A percentile compares a stretch with the other conserved stretches of the same genome.
These are phyloP conservation scores for Byasa hedistus DNA, from an alignment of 2,888 invertebrate genomes.

Conservation along the genomic window DNA sequence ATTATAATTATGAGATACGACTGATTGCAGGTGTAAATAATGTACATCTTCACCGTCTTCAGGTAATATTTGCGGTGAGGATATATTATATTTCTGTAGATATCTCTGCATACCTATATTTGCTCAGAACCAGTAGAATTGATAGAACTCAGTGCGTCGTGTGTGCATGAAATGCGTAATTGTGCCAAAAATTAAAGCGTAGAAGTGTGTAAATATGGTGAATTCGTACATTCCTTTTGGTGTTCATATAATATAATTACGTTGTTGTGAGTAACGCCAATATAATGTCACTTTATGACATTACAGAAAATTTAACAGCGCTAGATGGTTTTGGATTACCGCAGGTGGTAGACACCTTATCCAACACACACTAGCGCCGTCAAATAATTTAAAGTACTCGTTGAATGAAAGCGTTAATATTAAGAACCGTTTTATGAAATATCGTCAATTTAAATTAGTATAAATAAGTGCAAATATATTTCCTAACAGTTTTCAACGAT, in stretches of 20 bases:
- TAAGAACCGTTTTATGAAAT: constrained; percentile 33
- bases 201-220: constrained; percentile 60
- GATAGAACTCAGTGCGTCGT: constrained; percentile 47
- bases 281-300: constrained; percentile 41
- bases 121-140: constrained; percentile 74
- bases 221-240: constrained; percentile 44
- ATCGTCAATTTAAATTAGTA: constrained; percentile 57
- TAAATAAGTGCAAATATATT: constrained; percentile 32
- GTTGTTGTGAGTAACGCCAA: constrained; percentile 48
- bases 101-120: constrained; percentile 77
- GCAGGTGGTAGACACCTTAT: constrained; percentile 1
- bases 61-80: constrained; percentile 58
- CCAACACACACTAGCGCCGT: constrained; percentile 10
- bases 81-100: constrained; percentile 69
- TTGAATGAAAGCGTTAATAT: constrained; percentile 15
- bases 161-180: constrained; percentile 70
- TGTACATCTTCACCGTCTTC: constrained; percentile 70
- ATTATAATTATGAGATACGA: constrained; percentile 71
- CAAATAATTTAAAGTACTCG: constrained; percentile 12
- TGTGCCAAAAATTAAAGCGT: constrained; percentile 74
- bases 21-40: constrained; percentile 79
- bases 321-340: constrained; percentile 6
- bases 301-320: constrained; percentile 10
- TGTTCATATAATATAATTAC: constrained; percentile 52
- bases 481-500: constrained; percentile 5